These are phyloP conservation scores for Germaria angustata DNA, from an alignment of 2,888 invertebrate species.

Conservation along the genomic window DNA sequence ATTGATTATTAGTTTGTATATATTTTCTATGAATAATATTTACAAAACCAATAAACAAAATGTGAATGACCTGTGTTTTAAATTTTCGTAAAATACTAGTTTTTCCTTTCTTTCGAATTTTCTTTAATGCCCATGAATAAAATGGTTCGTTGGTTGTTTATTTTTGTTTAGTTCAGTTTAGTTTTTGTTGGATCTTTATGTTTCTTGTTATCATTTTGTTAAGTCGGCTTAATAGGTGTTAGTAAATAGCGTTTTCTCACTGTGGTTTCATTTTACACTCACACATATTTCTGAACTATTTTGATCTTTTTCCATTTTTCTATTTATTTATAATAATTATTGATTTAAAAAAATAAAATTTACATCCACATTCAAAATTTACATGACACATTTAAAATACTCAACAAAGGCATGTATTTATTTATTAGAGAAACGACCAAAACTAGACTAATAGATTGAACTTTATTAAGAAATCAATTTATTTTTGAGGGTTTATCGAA, in stretches of 20 bases:
- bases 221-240: constrained; percentile 4
- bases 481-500: neutral
- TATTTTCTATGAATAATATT: neutral
- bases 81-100: neutral
- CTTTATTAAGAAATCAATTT: neutral
- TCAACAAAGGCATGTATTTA: constrained; percentile 3
- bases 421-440: neutral
- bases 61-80: constrained; percentile 43
- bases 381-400: neutral
- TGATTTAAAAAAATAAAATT: neutral
- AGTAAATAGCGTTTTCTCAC: neutral
- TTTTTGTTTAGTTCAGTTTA: too few species aligned
- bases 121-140: constrained; percentile 10
- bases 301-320: constrained; percentile 3
- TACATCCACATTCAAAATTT: constrained; percentile 18
- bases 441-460: neutral
- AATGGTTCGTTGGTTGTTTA: neutral
- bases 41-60: neutral
- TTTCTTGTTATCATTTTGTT: constrained; percentile 20
- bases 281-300: constrained; percentile 1
- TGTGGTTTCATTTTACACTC: neutral
- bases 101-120: neutral
- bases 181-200: neutral
- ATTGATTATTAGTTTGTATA: neutral
- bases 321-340: too few species aligned